phyloP scores from a whole-genome alignment of 2,797 vertebrate genomes.

The Alectoris magna region DNA sequence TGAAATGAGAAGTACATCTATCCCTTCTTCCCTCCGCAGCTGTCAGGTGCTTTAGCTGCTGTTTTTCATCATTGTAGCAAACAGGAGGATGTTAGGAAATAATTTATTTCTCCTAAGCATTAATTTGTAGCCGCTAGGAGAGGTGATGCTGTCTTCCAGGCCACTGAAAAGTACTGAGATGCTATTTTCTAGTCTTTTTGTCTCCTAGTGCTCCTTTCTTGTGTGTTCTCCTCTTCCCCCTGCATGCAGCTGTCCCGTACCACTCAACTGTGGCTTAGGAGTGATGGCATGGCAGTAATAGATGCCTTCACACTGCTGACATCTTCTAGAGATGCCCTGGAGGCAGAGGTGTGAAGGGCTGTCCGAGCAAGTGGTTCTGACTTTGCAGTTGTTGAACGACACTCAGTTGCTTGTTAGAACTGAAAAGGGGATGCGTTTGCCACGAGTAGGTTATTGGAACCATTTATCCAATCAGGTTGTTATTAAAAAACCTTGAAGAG shows the following conservation, averaged over 20 bases:
- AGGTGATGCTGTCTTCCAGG: background rate
- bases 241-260: background rate
- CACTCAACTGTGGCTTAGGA: background rate
- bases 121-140: background rate
- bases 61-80: background rate
- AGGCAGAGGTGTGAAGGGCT: background rate
- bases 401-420: background rate
- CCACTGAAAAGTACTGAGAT: background rate
- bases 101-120: background rate
- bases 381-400: background rate
- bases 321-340: background rate
- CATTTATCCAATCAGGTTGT: background rate
- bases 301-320: background rate
- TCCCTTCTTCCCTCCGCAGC: conserved; percentile 7
- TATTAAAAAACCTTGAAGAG: background rate
- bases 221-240: background rate
- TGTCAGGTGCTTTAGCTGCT: conserved; percentile 61
- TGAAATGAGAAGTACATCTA: conserved; percentile 21
- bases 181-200: background rate
- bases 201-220: background rate
- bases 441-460: rapidly evolving
- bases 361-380: background rate
- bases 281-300: background rate
- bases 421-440: background rate
- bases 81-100: background rate